Evolutionary conservation across 1,140 invertebrate species (phyloP).

Genomic region (Drosophila arawakana): DNA sequence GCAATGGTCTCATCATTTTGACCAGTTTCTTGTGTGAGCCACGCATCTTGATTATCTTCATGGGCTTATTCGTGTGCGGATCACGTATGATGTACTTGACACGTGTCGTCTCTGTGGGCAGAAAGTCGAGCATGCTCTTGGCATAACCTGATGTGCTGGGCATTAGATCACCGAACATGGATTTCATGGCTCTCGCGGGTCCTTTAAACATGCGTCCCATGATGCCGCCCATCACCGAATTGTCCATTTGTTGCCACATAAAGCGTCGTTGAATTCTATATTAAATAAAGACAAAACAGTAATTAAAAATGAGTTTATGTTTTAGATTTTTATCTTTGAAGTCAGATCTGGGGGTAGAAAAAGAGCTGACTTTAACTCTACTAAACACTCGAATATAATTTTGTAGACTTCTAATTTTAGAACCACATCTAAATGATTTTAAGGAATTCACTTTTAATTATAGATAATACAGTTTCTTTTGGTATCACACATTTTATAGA

Average conservation of each 20-base stretch:
- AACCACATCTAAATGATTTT: too few relatives aligned
- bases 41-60: constrained; percentile 77
- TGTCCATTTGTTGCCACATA: constrained; percentile 82
- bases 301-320: too few relatives aligned
- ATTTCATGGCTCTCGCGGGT: constrained; percentile 62
- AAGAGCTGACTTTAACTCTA: too few relatives aligned
- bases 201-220: constrained; percentile 67
- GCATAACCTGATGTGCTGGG: constrained; percentile 49
- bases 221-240: constrained; percentile 67
- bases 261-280: constrained; percentile 75
- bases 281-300: not conserved
- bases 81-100: constrained; percentile 76
- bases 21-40: constrained; percentile 70
- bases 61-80: constrained; percentile 73
- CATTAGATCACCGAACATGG: constrained; percentile 66
- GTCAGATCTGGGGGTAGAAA: too few relatives aligned
- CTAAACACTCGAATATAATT: too few relatives aligned
- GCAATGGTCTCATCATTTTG: constrained; percentile 55
- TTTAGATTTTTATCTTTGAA: too few relatives aligned
- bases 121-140: constrained; percentile 63
- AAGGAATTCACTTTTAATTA: too few relatives aligned
- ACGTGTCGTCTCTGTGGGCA: constrained; percentile 75
- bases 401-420: too few relatives aligned
- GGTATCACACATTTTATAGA: not conserved
- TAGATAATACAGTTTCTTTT: not conserved